Evolutionary conservation across 1,140 invertebrate genomes (phyloP).

Genomic region (Scylla paramamosain): DNA sequence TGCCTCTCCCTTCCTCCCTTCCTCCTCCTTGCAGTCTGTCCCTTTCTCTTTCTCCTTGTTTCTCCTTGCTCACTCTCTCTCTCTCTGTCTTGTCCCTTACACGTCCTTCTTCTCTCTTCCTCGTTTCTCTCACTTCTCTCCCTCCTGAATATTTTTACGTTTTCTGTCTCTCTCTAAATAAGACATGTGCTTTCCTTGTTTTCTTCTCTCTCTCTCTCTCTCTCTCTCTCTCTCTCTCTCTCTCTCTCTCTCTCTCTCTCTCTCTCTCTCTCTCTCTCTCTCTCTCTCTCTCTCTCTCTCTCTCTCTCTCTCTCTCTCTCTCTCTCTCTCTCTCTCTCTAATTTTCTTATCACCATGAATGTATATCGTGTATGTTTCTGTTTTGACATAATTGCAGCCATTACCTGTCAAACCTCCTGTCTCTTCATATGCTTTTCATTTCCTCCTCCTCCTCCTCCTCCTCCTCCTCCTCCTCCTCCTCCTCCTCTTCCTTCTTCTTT

Average conservation of each 20-base stretch:
- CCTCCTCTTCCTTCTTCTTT: not conserved
- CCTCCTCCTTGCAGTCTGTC: not conserved
- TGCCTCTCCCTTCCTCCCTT: not conserved
- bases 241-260: slow-evolving; percentile 14
- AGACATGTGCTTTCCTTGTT: not conserved
- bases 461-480: too few relatives aligned
- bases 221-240: slow-evolving; percentile 25
- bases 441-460: too few relatives aligned
- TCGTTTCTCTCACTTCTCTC: not conserved
- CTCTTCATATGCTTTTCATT: too few relatives aligned
- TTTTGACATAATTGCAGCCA: too few relatives aligned
- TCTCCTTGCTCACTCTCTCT: not conserved
- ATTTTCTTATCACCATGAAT: not conserved
- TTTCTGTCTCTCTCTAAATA: not conserved
- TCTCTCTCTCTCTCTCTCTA: not conserved
- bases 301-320: slow-evolving; percentile 36
- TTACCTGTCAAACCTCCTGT: too few relatives aligned
- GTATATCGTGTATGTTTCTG: too few relatives aligned
- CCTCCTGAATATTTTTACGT: not conserved
- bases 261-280: slow-evolving; percentile 42
- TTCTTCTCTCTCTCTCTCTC: slow-evolving; percentile 8
- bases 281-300: slow-evolving; percentile 46
- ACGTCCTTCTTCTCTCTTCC: not conserved
- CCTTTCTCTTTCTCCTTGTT: not conserved
- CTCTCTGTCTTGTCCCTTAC: too few relatives aligned